Percentiles rank a stretch among this genome's conserved stretches.
Evolutionary conservation across 2,797 vertebrate species (phyloP).

Genomic region (Denticeps clupeoides): DNA sequence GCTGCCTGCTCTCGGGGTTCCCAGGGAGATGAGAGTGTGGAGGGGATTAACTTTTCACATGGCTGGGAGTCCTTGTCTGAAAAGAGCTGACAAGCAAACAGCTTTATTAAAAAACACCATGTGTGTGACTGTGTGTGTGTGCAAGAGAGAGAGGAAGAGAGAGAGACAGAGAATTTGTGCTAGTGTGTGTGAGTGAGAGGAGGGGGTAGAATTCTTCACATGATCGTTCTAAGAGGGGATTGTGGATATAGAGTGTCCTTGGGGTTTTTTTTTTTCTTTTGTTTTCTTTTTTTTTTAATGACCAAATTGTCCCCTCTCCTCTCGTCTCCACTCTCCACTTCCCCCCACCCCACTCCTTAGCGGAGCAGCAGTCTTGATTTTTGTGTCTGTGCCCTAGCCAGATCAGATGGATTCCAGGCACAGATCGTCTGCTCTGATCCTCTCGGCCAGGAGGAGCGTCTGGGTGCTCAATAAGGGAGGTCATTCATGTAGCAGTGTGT

Average conservation of each 20-base stretch:
- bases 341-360: background rate
- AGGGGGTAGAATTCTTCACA: constrained; percentile 66
- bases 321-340: background rate
- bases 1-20: constrained; percentile 17
- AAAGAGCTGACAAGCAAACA: constrained; percentile 77
- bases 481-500: no score
- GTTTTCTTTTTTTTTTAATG: constrained; percentile 43
- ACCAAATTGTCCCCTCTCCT: constrained; percentile 55
- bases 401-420: background rate
- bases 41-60: constrained; percentile 81
- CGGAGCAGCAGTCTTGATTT: no score
- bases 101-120: constrained; percentile 80
- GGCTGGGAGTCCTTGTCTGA: constrained; percentile 71
- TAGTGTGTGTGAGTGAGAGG: no score
- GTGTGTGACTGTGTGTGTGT: no score
- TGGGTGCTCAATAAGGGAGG: background rate
- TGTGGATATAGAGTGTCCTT: constrained; percentile 67
- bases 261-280: constrained; percentile 30
- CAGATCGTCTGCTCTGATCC: background rate
- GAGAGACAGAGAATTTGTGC: constrained; percentile 21
- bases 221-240: constrained; percentile 69
- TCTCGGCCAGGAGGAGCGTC: background rate
- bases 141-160: constrained; percentile 49
- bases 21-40: constrained; percentile 65
- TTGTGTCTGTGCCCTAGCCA: background rate